These are phyloP conservation scores for Matsumurasca onukii DNA, from an alignment of 1,140 invertebrate genomes.

Conservation along the genomic window DNA sequence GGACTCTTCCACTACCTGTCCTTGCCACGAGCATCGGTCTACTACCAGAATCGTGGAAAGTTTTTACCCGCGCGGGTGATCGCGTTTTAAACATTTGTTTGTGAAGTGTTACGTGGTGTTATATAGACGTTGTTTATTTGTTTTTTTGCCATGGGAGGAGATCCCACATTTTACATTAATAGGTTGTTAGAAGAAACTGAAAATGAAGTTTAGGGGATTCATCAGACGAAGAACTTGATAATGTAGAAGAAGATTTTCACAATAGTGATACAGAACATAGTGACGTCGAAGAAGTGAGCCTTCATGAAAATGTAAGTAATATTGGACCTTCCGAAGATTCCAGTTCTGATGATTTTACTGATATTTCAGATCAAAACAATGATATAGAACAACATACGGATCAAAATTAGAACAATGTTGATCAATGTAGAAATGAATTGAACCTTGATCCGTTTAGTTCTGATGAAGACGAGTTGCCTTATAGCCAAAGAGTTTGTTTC, in stretches of 20 bases:
- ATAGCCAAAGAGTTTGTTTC: conserved; percentile 11
- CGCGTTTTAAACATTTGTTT: neutral
- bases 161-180: neutral
- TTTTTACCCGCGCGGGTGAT: too few relatives aligned
- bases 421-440: conserved; percentile 6
- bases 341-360: neutral
- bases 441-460: conserved; percentile 11
- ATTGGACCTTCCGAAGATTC: neutral
- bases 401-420: conserved; percentile 7
- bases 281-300: neutral
- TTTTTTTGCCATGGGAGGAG: neutral
- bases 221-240: neutral
- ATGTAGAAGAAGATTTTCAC: neutral
- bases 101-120: neutral
- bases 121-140: neutral
- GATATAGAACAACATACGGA: neutral
- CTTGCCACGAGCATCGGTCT: too few relatives aligned
- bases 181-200: conserved; percentile 3
- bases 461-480: neutral
- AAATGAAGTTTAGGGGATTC: neutral
- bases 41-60: too few relatives aligned
- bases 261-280: neutral
- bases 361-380: conserved; percentile 2
- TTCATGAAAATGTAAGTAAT: neutral
- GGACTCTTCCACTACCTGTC: too few relatives aligned